phyloP scores from a whole-genome alignment of 2,888 invertebrate species.

The Clepsis dumicolana region DNA sequence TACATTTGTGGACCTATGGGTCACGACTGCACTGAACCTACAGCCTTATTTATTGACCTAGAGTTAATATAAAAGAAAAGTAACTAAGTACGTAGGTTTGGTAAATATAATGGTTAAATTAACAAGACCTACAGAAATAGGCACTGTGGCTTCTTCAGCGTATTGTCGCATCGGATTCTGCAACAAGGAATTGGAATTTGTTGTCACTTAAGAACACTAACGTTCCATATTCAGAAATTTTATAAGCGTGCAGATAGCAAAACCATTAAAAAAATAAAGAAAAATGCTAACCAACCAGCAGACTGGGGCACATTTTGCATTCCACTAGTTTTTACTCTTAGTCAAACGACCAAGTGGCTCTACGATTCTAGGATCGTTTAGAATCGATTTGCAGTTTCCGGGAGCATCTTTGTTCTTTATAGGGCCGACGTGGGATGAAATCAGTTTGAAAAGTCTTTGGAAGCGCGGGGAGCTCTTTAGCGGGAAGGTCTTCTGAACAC shows the following conservation, averaged over 20 bases:
- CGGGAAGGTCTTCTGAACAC: slow-evolving; percentile 21
- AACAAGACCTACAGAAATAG: slow-evolving; percentile 27
- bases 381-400: slow-evolving; percentile 16
- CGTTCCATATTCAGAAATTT: no score
- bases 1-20: no score
- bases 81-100: no score
- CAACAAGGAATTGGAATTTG: slow-evolving; percentile 16
- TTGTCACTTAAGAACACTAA: no score
- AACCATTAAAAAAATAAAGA: slow-evolving; percentile 23
- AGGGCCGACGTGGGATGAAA: slow-evolving; percentile 12
- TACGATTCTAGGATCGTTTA: slow-evolving; percentile 8
- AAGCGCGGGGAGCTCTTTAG: slow-evolving; percentile 5
- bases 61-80: no score
- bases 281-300: slow-evolving; percentile 34
- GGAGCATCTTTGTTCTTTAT: background rate
- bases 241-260: background rate
- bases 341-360: slow-evolving; percentile 24
- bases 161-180: slow-evolving; percentile 28
- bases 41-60: no score
- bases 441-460: slow-evolving; percentile 26
- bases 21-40: no score
- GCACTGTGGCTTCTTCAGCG: slow-evolving; percentile 32
- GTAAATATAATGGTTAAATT: background rate
- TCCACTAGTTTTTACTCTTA: slow-evolving; percentile 12
- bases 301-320: background rate